Conservation (phyloP, 2,888 invertebrate genomes). For the Loripinus fragilis region DNA sequence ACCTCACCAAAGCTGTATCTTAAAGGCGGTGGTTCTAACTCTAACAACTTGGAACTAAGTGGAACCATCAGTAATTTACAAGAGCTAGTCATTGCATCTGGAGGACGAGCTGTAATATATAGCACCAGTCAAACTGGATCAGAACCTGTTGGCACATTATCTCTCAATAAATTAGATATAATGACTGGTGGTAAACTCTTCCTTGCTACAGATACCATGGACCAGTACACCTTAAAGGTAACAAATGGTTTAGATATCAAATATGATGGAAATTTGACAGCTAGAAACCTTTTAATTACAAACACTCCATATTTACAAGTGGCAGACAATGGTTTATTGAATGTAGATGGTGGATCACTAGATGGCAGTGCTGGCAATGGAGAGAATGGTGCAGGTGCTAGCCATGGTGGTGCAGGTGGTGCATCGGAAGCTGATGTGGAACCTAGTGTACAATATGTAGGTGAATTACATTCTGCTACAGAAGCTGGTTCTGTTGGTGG, state of each 20-base stretch:
- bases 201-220: conserved; percentile 52
- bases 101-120: conserved; percentile 59
- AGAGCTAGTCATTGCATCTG: conserved; percentile 67
- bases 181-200: conserved; percentile 65
- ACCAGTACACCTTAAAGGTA: conserved; percentile 51
- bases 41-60: conserved; percentile 61
- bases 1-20: conserved; percentile 67
- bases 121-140: conserved; percentile 57
- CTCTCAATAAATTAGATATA: conserved; percentile 63
- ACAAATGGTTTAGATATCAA: conserved; percentile 60
- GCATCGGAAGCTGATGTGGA: conserved; percentile 28
- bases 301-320: conserved; percentile 56
- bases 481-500: conserved; percentile 65
- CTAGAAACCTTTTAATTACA: conserved; percentile 53
- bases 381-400: conserved; percentile 63
- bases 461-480: conserved; percentile 38
- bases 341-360: conserved; percentile 57
- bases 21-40: conserved; percentile 52
- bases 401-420: conserved; percentile 73
- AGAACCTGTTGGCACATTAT: conserved; percentile 59
- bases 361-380: conserved; percentile 52
- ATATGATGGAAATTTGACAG: conserved; percentile 60
- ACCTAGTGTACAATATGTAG: conserved; percentile 46
- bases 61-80: conserved; percentile 63
- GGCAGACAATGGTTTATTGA: conserved; percentile 62